Percentiles rank a stretch among this genome's conserved stretches.
Evolutionary conservation across 2,113 vertebrate genomes (phyloP).

Genomic region (Atrichornis clamosus): DNA sequence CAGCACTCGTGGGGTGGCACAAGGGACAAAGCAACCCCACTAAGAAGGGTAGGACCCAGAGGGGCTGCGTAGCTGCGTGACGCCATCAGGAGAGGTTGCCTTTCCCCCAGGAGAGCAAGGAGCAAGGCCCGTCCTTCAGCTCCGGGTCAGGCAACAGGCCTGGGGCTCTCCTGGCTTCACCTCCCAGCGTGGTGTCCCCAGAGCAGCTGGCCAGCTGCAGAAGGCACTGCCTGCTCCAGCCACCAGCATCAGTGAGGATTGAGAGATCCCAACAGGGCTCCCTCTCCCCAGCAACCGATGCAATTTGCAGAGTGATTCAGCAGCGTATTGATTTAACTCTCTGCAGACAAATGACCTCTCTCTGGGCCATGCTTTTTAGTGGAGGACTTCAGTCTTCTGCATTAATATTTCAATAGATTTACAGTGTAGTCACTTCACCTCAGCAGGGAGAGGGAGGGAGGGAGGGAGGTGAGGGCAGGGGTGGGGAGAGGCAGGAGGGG

Average conservation of each 20-base stretch:
- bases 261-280: background rate
- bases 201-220: background rate
- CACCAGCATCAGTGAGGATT: background rate
- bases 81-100: background rate
- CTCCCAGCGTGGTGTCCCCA: rapidly evolving
- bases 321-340: constrained; percentile 27
- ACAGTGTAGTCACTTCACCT: background rate
- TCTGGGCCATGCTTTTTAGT: background rate
- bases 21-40: background rate
- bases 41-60: background rate
- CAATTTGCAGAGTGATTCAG: constrained; percentile 18
- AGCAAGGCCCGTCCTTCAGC: background rate
- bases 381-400: background rate
- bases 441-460: background rate
- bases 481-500: background rate
- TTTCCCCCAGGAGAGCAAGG: background rate
- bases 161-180: background rate
- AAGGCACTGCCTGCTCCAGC: background rate
- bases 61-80: background rate
- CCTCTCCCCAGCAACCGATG: background rate
- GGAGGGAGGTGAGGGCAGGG: background rate
- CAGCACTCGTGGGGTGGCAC: rapidly evolving
- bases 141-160: background rate
- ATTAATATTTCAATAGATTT: constrained; percentile 25
- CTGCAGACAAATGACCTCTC: constrained; percentile 10